phyloP scores from a whole-genome alignment of 2,797 vertebrate genomes.

The Phoxinus dragarum region DNA sequence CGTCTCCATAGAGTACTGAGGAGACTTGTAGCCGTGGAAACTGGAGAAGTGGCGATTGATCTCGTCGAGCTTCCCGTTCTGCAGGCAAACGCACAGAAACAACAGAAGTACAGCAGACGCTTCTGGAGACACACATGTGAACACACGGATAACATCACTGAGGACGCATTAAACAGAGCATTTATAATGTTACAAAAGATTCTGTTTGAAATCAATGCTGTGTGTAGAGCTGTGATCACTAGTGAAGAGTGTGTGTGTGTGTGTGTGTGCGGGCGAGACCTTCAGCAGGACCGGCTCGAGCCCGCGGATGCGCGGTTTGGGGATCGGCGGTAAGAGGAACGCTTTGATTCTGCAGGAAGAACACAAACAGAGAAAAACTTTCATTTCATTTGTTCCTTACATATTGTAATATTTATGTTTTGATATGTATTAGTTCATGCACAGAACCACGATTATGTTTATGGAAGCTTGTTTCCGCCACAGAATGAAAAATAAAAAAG shows the following conservation, averaged over 20 bases:
- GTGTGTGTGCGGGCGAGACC: constrained; percentile 38
- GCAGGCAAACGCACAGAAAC: constrained; percentile 7
- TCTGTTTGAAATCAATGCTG: too few relatives aligned
- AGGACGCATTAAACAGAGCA: neutral
- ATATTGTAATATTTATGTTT: neutral
- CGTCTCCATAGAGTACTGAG: constrained; percentile 68
- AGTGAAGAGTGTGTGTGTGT: neutral
- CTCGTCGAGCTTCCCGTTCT: constrained; percentile 79
- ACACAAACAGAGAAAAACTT: constrained; percentile 16
- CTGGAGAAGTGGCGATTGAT: constrained; percentile 76
- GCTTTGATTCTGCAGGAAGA: constrained; percentile 53
- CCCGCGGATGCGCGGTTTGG: constrained; percentile 56
- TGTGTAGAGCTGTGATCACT: neutral
- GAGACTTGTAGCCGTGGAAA: constrained; percentile 73
- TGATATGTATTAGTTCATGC: neutral
- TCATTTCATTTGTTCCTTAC: neutral
- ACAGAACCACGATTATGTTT: neutral
- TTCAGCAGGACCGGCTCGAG: constrained; percentile 57
- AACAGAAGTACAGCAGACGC: neutral
- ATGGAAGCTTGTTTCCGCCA: neutral
- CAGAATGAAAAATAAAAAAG: neutral
- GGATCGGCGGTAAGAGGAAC: constrained; percentile 53
- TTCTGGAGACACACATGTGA: neutral
- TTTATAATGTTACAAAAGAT: neutral
- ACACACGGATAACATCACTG: neutral